Evolutionary conservation across 2,113 vertebrate species (phyloP).

Genomic region (Chitala chitala): DNA sequence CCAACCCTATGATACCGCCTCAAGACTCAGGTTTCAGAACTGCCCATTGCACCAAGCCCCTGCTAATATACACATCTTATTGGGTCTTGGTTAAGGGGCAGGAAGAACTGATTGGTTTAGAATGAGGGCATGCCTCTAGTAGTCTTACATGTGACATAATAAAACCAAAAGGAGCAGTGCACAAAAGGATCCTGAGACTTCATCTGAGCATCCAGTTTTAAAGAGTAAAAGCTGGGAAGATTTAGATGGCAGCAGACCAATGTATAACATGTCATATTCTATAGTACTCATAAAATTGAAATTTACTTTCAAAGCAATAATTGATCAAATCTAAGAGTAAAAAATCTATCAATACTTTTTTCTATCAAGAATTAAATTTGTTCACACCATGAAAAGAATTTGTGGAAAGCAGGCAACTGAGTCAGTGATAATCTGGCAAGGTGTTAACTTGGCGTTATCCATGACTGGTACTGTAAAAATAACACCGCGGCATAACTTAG

Average conservation of each 20-base stretch:
- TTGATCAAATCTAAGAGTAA: too few species aligned
- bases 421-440: too few species aligned
- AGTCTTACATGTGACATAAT: slow-evolving; percentile 43
- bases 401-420: too few species aligned
- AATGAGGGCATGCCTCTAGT: slow-evolving; percentile 59
- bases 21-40: slow-evolving; percentile 25
- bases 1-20: slow-evolving; percentile 38
- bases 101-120: slow-evolving; percentile 46
- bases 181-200: background rate
- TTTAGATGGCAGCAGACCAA: background rate
- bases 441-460: too few species aligned
- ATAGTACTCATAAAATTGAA: too few species aligned
- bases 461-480: too few species aligned
- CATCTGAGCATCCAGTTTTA: background rate
- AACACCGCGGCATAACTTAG: too few species aligned
- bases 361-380: too few species aligned
- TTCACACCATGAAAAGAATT: too few species aligned
- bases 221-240: background rate
- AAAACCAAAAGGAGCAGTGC: slow-evolving; percentile 25
- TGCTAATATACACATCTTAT: slow-evolving; percentile 33
- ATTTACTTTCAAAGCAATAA: too few species aligned
- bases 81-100: slow-evolving; percentile 37
- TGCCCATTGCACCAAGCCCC: slow-evolving; percentile 52
- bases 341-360: too few species aligned
- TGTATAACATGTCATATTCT: too few species aligned